Evolutionary conservation across 2,888 invertebrate species (phyloP), one percentile per base, ranked within the genome.

Genomic region (Drosophila anomelani): DNA sequence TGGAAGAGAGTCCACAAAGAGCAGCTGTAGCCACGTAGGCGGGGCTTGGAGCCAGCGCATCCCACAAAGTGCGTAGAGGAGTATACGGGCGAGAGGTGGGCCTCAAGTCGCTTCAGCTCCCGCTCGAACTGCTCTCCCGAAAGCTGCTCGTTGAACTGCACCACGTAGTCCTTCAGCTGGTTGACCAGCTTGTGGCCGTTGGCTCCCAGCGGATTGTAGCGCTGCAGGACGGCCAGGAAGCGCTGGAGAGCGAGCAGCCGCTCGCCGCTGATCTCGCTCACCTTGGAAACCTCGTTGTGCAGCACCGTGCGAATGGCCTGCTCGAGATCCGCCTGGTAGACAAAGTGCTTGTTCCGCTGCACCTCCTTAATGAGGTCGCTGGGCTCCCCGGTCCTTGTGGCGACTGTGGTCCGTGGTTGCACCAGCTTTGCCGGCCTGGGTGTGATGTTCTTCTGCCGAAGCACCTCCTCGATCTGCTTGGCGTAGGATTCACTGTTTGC

Each of bases 1-100:
- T 99, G 99, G 91, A 98, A 99, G 80, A 98, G 93, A 15, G 95
- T 96, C 99, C 99, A 99, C 38, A 99, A 93, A 0, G 98, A 96
- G 93, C 99, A 99, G 0, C 98, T 96, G 91, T 97, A 99, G 13
- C 98, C 98, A 56, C 99, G 94, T 84, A 94, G 95, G 3, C 81
- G 80, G 0, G 95, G 92, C 63, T 94, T 93, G 81, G 98, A 98
- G 12, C 98, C 97, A 80, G 94, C 94, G 90, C 99, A 99, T 3
- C 95, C 96, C 39, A 96, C 92, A 95, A 96, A 99, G n/a, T 93
- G 92, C 26, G 89, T 87, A 0, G 93, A 90, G 0, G 91, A 88
- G 69, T 90, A 92, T 9, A 95, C 93, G 17, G 95, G 94, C n/a
- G 93, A 91, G 80, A 94, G 93, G 38, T 93, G 91, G 8, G 88